These are phyloP conservation scores for Glaucomys volans DNA, from an alignment of 2,113 vertebrate species.

Conservation along the genomic window DNA sequence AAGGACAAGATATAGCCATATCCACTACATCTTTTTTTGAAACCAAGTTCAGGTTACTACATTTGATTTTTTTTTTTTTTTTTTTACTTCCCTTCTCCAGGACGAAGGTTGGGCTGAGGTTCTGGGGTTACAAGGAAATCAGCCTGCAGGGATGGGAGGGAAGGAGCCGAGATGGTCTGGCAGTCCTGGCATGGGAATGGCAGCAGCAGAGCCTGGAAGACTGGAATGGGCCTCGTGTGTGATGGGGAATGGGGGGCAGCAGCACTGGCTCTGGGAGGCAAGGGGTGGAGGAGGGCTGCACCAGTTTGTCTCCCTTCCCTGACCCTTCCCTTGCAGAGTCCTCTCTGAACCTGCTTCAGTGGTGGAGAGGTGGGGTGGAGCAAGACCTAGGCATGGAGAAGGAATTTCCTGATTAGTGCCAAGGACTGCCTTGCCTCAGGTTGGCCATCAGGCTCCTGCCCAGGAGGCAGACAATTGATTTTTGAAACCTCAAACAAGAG, in stretches of 20 bases:
- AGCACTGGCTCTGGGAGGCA: background rate
- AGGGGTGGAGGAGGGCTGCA: background rate
- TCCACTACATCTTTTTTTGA: background rate
- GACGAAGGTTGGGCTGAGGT: background rate
- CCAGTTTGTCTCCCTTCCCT: rapidly evolving
- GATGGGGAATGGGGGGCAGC: background rate
- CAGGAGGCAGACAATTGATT: background rate
- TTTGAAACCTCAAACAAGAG: background rate
- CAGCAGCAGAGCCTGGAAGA: background rate
- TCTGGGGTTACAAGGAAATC: background rate
- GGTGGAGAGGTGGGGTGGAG: background rate
- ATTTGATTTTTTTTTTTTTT: background rate
- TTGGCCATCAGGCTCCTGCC: background rate
- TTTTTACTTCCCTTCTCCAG: background rate
- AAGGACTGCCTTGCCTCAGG: background rate
- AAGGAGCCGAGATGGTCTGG: background rate
- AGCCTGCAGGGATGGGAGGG: background rate
- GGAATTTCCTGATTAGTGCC: background rate
- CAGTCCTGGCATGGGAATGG: background rate
- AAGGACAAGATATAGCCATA: background rate
- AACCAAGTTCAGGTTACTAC: background rate
- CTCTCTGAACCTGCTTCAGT: background rate
- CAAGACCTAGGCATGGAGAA: background rate
- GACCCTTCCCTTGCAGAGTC: background rate
- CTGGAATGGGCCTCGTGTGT: background rate